These are phyloP conservation scores for Lissocephala sabroskyi DNA, from an alignment of 2,888 invertebrate species.

Conservation along the genomic window DNA sequence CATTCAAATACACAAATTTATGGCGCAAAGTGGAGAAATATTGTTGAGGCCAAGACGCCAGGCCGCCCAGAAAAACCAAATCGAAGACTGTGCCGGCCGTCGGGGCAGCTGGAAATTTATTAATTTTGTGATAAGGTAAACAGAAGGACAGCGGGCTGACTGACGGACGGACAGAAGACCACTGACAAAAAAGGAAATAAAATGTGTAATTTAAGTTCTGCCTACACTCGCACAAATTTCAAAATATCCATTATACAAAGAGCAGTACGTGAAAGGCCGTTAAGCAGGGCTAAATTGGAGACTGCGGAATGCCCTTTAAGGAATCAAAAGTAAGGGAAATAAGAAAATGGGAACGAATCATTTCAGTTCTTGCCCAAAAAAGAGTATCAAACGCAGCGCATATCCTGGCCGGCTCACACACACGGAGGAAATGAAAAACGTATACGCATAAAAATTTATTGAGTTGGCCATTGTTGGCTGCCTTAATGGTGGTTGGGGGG, in stretches of 20 bases:
- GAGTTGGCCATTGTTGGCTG: constrained; percentile 11
- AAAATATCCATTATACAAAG: constrained; percentile 44
- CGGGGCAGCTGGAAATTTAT: constrained; percentile 63
- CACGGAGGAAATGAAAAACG: constrained; percentile 1
- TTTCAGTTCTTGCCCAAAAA: too few relatives aligned
- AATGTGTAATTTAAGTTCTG: constrained; percentile 56
- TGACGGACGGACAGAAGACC: constrained; percentile 20
- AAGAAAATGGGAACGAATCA: too few relatives aligned
- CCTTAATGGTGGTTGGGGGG: not conserved
- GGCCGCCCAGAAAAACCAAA: constrained; percentile 26
- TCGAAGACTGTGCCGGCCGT: constrained; percentile 43
- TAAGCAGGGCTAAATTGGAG: too few relatives aligned
- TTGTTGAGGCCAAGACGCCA: constrained; percentile 28
- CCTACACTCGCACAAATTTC: constrained; percentile 45
- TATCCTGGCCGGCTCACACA: not conserved
- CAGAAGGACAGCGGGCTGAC: constrained; percentile 6
- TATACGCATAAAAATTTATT: constrained; percentile 27
- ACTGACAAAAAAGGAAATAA: constrained; percentile 29
- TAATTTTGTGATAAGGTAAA: constrained; percentile 63
- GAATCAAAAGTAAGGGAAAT: too few relatives aligned
- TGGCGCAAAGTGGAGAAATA: constrained; percentile 61
- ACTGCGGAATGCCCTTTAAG: too few relatives aligned
- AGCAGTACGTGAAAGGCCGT: not conserved
- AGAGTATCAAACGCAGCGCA: too few relatives aligned
- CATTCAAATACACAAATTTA: constrained; percentile 61